phyloP scores from a whole-genome alignment of 2,113 vertebrate genomes.

The Coturnix japonica region DNA sequence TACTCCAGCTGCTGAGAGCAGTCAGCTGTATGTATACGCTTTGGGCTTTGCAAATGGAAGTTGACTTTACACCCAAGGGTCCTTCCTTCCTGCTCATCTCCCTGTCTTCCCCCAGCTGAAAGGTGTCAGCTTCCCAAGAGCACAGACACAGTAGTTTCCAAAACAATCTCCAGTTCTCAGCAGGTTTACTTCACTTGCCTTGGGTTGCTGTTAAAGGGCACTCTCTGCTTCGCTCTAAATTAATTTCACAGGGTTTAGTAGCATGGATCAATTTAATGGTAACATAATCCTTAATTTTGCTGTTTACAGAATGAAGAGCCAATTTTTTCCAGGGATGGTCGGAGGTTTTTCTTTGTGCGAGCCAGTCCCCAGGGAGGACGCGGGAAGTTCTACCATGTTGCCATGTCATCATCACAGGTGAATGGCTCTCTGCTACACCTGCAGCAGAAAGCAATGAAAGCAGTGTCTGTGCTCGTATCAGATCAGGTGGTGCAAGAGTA shows the following conservation, averaged over 20 bases:
- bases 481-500: not conserved
- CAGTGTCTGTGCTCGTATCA: not conserved
- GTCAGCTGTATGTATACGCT: not conserved
- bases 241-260: not conserved
- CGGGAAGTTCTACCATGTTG: conserved; percentile 94
- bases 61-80: not conserved
- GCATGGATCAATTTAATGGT: not conserved
- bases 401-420: conserved; percentile 93
- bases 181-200: not conserved
- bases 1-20: not conserved
- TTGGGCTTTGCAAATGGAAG: not conserved
- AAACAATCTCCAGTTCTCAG: not conserved
- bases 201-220: not conserved
- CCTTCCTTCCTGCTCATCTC: not conserved
- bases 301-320: conserved; percentile 88
- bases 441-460: not conserved
- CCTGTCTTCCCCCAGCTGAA: not conserved
- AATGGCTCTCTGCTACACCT: fast-evolving
- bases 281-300: not conserved
- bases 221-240: not conserved
- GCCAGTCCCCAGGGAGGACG: conserved; percentile 92
- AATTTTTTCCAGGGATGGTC: conserved; percentile 90
- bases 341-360: conserved; percentile 92
- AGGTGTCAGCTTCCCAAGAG: not conserved
- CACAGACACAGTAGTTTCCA: not conserved